Base-by-base conservation (phyloP, 2,888 invertebrate species). In the Xylota segnis region DNA sequence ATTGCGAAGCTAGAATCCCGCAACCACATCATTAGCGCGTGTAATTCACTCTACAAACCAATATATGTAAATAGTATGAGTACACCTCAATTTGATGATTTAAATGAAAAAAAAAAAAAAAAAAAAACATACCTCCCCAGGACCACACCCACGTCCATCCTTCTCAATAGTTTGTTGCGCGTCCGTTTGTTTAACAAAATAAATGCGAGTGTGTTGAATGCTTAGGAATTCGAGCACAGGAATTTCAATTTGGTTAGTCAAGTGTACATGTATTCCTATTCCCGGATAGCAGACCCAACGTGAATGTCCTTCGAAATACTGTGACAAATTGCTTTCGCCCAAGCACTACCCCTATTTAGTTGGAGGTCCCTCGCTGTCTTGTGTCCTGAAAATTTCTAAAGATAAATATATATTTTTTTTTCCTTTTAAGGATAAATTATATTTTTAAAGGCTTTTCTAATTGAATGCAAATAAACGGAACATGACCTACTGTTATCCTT, bases 231-330 rank as follows among this genome's bases (percentile, higher is more conserved):
- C 12, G 59, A 61, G 66, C 61, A 18, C 43, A 68, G 54, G 83
- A 83, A 83, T 83, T 83, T 72, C 83, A 83, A 83, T 83, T 72
- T 72, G 18, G 59, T 43, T 16, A 74, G 72, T 59, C 59, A 27
- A 59, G 72, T 66, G 16, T 47, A 34, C 47, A 16, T 27, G 10
- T 34, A 12, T 63, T 63, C 37, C 34, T 61, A 47, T 52, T 50
- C 50, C 18, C 27, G 40, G 37, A 27, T 9, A 43, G 61, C 3
- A 54, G 50, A 5, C 32, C 18, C 27, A 16, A 10, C n/a, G 18
- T 18, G 29, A 63, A 71, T 72, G 72, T 83, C 72, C 66, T 83
- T 77, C 40, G 66, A 45, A 66, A 63, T 52, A 54, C 77, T 29
- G 54, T 83, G 66, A 77, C 65, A 77, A 83, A 72, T 83, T 77